phyloP scores from a whole-genome alignment of 2,888 invertebrate genomes.

The Nysson spinosus region DNA sequence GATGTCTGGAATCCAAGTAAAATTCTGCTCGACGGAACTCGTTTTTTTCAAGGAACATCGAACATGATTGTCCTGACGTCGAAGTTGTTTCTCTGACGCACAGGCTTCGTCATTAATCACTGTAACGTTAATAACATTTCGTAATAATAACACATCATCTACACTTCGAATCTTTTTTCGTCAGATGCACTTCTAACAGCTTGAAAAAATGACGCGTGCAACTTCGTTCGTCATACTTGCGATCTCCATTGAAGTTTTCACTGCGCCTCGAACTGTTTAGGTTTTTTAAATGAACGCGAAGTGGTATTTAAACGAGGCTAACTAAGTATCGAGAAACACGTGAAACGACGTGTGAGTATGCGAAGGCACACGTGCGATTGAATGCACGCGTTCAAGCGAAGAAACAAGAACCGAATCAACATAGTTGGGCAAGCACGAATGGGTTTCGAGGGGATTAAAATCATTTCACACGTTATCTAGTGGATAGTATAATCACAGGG shows the following conservation, averaged over 20 bases:
- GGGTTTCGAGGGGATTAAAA: conserved; percentile 38
- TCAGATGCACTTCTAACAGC: too few relatives aligned
- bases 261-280: too few relatives aligned
- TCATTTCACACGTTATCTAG: conserved; percentile 51
- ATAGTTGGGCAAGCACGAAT: conserved; percentile 45
- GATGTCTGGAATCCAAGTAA: conserved; percentile 1
- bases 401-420: conserved; percentile 36
- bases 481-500: conserved; percentile 53
- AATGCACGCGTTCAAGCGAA: conserved; percentile 41
- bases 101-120: conserved; percentile 45
- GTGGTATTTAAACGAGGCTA: too few relatives aligned
- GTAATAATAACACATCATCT: conserved; percentile 38
- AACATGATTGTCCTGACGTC: conserved; percentile 24
- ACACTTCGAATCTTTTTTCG: too few relatives aligned
- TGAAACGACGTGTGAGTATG: conserved; percentile 10
- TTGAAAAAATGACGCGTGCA: too few relatives aligned
- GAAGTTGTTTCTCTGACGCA: neutral
- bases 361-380: conserved; percentile 30
- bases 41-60: conserved; percentile 21
- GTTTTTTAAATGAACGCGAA: too few relatives aligned
- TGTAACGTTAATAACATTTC: conserved; percentile 38
- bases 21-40: conserved; percentile 18
- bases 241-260: too few relatives aligned
- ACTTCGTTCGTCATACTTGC: too few relatives aligned
- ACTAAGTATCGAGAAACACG: conserved; percentile 1